Percentiles rank a stretch among this genome's conserved stretches.
phyloP scores from a whole-genome alignment of 1,140 invertebrate species.

The Bombus balteatus region DNA sequence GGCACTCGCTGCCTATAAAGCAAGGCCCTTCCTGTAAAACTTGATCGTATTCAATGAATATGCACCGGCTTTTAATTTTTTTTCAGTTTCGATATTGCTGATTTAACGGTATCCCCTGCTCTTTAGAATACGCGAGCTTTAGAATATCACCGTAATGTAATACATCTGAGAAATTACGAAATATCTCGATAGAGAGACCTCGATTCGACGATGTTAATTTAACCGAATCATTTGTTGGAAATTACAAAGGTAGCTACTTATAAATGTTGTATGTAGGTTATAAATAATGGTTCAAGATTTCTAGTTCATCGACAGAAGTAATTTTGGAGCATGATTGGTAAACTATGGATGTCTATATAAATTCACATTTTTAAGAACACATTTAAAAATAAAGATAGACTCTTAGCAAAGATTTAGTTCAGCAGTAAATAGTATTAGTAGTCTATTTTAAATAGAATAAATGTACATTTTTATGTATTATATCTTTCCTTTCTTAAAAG shows the following conservation, averaged over 20 bases:
- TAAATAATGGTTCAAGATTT: neutral
- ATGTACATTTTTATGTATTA: too few relatives aligned
- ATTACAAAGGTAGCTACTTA: neutral
- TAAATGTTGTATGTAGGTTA: neutral
- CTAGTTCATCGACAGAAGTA: neutral
- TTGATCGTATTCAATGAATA: constrained; percentile 33
- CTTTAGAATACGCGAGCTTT: neutral
- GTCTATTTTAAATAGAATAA: too few relatives aligned
- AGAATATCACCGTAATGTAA: neutral
- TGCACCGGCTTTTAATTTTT: constrained; percentile 50
- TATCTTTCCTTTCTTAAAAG: too few relatives aligned
- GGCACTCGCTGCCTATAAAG: constrained; percentile 1
- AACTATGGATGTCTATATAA: too few relatives aligned
- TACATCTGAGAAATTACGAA: constrained; percentile 8
- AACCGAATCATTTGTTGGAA: neutral
- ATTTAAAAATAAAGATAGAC: too few relatives aligned
- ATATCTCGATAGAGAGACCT: neutral
- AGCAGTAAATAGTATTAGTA: too few relatives aligned
- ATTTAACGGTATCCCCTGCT: constrained; percentile 31
- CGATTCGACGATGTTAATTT: neutral
- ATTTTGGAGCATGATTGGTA: too few relatives aligned
- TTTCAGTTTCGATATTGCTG: constrained; percentile 17
- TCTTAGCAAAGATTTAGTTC: too few relatives aligned
- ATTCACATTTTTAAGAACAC: too few relatives aligned
- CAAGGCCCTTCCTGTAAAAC: neutral